Evolutionary conservation across 1,140 invertebrate genomes (phyloP).

Genomic region (Drosophila hydei): DNA sequence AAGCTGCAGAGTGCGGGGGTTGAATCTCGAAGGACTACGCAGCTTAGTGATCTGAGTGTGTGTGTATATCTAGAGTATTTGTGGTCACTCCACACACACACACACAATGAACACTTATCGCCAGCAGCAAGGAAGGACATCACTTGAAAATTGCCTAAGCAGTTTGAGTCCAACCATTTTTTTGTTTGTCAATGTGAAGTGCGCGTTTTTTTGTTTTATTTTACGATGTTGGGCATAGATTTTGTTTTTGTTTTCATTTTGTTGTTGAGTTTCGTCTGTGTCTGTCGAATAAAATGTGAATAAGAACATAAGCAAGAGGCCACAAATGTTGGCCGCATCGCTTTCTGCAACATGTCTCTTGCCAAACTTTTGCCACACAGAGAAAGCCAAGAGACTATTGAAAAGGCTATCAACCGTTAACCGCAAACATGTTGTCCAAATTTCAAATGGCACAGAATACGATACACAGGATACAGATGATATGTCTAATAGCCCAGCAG

Average conservation of each 20-base stretch:
- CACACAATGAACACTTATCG: conserved; percentile 56
- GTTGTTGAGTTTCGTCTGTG: conserved; percentile 26
- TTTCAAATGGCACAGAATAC: conserved; percentile 31
- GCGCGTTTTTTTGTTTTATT: conserved; percentile 43
- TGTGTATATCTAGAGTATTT: conserved; percentile 30
- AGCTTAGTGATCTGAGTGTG: conserved; percentile 50
- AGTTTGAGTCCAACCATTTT: conserved; percentile 55
- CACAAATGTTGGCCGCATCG: conserved; percentile 44
- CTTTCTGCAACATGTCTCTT: conserved; percentile 37
- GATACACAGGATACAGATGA: not conserved
- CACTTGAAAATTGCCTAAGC: conserved; percentile 82
- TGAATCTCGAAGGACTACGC: conserved; percentile 10
- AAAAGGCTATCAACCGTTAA: conserved; percentile 67
- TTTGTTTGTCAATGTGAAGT: conserved; percentile 22
- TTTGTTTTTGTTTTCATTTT: conserved; percentile 38
- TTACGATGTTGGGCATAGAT: conserved; percentile 37
- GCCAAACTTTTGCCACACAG: conserved; percentile 51
- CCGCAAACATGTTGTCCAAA: conserved; percentile 64
- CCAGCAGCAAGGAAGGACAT: conserved; percentile 60
- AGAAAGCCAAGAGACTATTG: conserved; percentile 33
- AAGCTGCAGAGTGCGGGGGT: not conserved
- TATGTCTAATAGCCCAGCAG: conserved; percentile 14
- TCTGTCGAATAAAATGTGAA: conserved; percentile 37
- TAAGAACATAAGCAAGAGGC: conserved; percentile 22
- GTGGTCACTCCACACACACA: conserved; percentile 36